Evolutionary conservation across 2,888 invertebrate genomes (phyloP).

Genomic region (Rhodophaea formosa): DNA sequence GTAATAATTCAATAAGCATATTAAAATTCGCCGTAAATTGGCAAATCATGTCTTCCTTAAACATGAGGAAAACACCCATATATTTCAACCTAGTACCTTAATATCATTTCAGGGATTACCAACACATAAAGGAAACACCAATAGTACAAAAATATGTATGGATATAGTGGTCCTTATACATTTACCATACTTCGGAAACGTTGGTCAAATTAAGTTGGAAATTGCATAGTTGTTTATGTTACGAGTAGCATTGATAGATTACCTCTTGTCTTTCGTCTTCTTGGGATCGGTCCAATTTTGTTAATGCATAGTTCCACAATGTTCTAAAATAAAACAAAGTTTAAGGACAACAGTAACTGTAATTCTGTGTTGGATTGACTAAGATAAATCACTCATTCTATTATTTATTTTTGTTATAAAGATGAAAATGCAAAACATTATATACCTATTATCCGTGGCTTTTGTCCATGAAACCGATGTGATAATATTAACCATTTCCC

Average conservation of each 20-base stretch:
- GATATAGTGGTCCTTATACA: too few species aligned
- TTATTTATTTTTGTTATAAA: not conserved
- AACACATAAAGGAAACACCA: too few species aligned
- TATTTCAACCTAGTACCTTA: too few species aligned
- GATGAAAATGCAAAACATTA: too few species aligned
- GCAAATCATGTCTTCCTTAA: too few species aligned
- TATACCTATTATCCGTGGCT: not conserved
- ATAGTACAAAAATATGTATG: too few species aligned
- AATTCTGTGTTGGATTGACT: not conserved
- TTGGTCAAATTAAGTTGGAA: slow-evolving; percentile 16
- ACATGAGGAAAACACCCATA: too few species aligned
- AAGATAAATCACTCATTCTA: not conserved
- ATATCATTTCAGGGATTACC: too few species aligned
- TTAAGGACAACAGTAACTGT: not conserved
- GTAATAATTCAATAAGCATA: too few species aligned
- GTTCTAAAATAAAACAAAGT: not conserved
- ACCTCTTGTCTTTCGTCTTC: slow-evolving; percentile 12
- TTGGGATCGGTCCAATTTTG: slow-evolving; percentile 14
- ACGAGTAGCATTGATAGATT: slow-evolving; percentile 18
- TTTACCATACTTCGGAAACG: slow-evolving; percentile 12
- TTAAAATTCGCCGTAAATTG: too few species aligned
- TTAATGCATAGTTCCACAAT: slow-evolving; percentile 5
- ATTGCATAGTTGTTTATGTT: slow-evolving; percentile 2
- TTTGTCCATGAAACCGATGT: not conserved
- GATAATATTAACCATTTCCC: not conserved